These are phyloP conservation scores for Bolborhynchus lineola DNA, from an alignment of 2,113 vertebrate genomes.

Conservation along the genomic window DNA sequence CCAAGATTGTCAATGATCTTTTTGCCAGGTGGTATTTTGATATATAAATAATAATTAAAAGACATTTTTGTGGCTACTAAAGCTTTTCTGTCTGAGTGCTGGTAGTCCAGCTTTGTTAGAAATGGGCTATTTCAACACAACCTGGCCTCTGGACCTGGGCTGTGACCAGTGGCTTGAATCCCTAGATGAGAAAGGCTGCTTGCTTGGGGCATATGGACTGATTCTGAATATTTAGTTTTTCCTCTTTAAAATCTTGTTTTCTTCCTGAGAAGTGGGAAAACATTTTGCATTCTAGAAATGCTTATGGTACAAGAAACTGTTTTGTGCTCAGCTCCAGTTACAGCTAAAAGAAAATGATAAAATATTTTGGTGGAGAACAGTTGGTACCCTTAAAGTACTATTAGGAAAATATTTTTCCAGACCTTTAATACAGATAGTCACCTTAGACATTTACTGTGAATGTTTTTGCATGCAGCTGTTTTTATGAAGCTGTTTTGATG, in stretches of 20 bases:
- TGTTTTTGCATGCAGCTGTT: background rate
- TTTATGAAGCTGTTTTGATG: background rate
- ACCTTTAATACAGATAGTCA: background rate
- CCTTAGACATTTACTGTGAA: background rate
- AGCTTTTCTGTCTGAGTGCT: background rate
- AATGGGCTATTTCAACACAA: background rate
- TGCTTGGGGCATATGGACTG: background rate
- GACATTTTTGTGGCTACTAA: background rate
- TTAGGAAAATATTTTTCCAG: constrained; percentile 1
- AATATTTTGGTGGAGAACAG: background rate
- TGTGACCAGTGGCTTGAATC: background rate
- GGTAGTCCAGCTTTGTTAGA: background rate
- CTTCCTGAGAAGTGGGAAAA: background rate
- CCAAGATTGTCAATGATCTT: background rate
- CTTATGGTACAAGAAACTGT: background rate
- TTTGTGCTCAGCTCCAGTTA: background rate
- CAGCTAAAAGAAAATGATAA: background rate
- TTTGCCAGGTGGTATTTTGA: background rate
- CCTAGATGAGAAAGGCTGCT: background rate
- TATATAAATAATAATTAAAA: background rate
- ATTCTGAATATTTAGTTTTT: background rate
- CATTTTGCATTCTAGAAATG: background rate
- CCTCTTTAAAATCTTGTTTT: background rate
- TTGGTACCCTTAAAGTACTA: background rate
- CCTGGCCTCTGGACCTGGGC: background rate